Percentiles rank a stretch among this genome's conserved stretches.
Evolutionary conservation across 2,797 vertebrate genomes (phyloP).

Genomic region (Orientallactaga sibirica): DNA sequence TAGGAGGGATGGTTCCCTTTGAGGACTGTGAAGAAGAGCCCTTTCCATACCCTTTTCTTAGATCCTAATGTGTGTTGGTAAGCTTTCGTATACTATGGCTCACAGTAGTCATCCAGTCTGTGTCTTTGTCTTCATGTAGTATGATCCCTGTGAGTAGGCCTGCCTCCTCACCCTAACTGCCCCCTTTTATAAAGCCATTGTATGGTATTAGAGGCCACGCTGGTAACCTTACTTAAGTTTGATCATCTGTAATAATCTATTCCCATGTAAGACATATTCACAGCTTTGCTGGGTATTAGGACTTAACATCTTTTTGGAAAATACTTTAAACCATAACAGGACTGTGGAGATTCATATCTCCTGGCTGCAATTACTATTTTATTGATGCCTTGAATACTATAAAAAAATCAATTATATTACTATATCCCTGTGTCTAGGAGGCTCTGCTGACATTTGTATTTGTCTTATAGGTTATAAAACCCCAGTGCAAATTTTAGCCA

Average conservation of each 20-base stretch:
- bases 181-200: neutral
- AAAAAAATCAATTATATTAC: neutral
- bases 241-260: neutral
- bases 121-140: neutral
- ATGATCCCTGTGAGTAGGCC: neutral
- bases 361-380: neutral
- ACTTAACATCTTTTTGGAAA: neutral
- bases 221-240: neutral
- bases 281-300: neutral
- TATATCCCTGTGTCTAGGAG: neutral
- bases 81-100: neutral
- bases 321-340: neutral
- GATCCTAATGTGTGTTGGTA: neutral
- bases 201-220: neutral
- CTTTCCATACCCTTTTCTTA: neutral
- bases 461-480: neutral
- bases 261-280: slow-evolving; percentile 18
- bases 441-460: neutral
- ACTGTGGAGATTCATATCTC: neutral
- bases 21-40: neutral
- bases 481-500: neutral
- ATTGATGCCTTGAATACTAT: neutral
- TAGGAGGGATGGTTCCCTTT: neutral
- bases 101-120: neutral
- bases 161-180: neutral